Evolutionary conservation across 2,797 vertebrate genomes (phyloP).

Genomic region (Sylvia borin): DNA sequence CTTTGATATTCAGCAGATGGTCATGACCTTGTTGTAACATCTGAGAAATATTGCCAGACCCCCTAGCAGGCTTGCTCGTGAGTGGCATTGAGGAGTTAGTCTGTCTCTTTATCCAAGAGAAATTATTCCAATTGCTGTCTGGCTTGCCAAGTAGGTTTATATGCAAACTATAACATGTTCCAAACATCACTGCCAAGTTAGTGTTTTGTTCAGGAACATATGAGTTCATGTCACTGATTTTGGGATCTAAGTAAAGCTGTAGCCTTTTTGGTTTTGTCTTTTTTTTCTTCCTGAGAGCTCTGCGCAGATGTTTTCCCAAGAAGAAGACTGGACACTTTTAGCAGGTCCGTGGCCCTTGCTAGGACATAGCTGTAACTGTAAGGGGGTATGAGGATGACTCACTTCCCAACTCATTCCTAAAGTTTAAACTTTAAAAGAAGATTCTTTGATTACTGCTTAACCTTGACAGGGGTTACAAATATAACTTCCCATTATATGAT

Average conservation of each 20-base stretch:
- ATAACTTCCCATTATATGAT: background rate
- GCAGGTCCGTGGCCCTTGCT: background rate
- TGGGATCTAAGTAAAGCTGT: background rate
- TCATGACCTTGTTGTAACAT: background rate
- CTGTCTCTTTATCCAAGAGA: background rate
- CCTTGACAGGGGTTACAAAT: background rate
- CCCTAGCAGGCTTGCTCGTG: background rate
- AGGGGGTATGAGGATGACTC: background rate
- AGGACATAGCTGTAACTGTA: background rate
- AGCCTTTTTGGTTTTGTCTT: no score
- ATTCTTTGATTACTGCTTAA: constrained; percentile 10
- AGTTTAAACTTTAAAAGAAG: background rate
- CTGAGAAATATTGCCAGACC: background rate
- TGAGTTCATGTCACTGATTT: background rate
- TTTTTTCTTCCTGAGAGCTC: background rate
- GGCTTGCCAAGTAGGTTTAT: constrained; percentile 34
- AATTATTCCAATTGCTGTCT: background rate
- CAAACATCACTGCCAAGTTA: background rate
- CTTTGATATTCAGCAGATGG: background rate
- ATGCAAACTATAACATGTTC: background rate
- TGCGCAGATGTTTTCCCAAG: background rate
- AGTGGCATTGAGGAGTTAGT: background rate
- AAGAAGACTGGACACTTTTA: background rate
- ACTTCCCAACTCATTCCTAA: background rate
- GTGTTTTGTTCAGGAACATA: constrained; percentile 4